Conservation (phyloP, 2,888 invertebrate genomes). For the Clanis bilineata region DNA sequence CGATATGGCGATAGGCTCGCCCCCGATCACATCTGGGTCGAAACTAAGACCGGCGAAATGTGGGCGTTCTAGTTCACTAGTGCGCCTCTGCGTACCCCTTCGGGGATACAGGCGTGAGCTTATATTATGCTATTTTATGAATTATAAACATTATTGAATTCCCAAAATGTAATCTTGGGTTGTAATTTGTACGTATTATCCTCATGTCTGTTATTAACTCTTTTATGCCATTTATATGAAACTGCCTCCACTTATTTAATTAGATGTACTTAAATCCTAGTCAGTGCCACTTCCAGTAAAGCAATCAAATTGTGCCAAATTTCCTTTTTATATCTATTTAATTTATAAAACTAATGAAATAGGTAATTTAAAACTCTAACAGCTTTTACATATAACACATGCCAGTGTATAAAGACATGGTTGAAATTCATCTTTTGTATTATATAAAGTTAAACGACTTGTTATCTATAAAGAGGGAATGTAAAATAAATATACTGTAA, state of each 20-base stretch:
- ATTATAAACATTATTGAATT: not conserved
- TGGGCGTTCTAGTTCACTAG: too few relatives aligned
- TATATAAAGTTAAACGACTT: not conserved
- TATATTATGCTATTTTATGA: too few relatives aligned
- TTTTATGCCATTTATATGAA: too few relatives aligned
- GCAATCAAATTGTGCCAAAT: constrained; percentile 36
- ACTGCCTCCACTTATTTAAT: not conserved
- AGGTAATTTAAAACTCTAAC: not conserved
- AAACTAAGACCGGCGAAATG: too few relatives aligned
- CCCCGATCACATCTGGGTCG: too few relatives aligned
- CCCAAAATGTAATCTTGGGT: not conserved
- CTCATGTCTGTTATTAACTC: not conserved
- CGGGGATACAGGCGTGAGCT: too few relatives aligned
- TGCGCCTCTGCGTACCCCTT: too few relatives aligned
- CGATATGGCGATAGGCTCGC: too few relatives aligned
- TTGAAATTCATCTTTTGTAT: not conserved
- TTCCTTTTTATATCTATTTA: constrained; percentile 19
- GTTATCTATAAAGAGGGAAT: not conserved
- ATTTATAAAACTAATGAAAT: not conserved
- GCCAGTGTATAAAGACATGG: not conserved
- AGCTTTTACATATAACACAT: not conserved
- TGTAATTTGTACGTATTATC: not conserved
- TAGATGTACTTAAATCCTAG: constrained; percentile 31
- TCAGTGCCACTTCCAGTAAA: constrained; percentile 34
- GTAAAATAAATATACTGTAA: not conserved